Conservation (phyloP, 2,113 vertebrate species). For the Centropus bengalensis region DNA sequence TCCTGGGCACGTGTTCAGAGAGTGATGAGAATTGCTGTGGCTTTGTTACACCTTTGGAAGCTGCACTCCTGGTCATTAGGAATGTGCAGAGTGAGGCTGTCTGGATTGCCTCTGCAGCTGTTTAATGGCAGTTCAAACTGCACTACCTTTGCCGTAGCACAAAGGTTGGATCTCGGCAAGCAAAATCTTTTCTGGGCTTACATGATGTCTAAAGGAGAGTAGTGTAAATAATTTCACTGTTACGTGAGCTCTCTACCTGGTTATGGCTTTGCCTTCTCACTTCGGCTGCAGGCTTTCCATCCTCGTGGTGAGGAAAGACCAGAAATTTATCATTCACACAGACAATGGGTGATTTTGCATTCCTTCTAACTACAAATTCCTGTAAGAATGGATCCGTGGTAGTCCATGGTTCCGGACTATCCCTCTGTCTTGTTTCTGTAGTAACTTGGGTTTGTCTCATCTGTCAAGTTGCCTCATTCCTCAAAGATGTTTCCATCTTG, state of each 20-base stretch:
- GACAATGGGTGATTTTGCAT: not conserved
- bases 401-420: not conserved
- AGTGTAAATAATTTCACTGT: not conserved
- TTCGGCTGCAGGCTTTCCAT: not conserved
- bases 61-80: not conserved
- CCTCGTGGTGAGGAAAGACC: not conserved
- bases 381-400: not conserved
- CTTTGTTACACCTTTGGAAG: not conserved
- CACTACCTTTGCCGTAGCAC: not conserved
- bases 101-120: not conserved
- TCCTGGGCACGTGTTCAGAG: not conserved
- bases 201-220: not conserved
- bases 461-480: not conserved
- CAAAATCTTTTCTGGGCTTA: not conserved
- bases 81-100: not conserved
- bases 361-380: not conserved
- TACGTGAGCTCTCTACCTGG: accelerated
- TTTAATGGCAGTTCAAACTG: not conserved
- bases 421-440: not conserved
- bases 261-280: not conserved
- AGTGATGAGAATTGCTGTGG: conserved; percentile 49
- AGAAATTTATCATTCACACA: not conserved
- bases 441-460: not conserved
- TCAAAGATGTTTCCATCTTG: not conserved
- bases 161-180: not conserved